phyloP scores from a whole-genome alignment of 92 coral and sea anemone species.

The Phenganax marumi region DNA sequence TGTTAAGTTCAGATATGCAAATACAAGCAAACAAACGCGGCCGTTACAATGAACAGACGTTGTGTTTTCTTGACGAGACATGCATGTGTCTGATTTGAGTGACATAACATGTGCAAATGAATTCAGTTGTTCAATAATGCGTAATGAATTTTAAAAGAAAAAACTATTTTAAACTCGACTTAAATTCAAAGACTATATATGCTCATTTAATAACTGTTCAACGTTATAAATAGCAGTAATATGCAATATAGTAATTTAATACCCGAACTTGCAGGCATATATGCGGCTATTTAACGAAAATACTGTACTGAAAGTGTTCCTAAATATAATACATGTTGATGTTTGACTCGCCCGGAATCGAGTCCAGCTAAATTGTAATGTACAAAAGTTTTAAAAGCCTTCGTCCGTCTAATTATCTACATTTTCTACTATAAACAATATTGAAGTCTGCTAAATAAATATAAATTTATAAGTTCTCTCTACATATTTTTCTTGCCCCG shows the following conservation, averaged over 20 bases:
- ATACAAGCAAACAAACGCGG: no score
- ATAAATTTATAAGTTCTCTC: slow-evolving; percentile 1
- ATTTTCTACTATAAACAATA: background rate
- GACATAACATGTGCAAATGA: slow-evolving; percentile 4
- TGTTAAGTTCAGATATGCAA: no score
- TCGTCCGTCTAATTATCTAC: background rate
- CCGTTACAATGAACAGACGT: no score
- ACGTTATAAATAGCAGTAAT: background rate
- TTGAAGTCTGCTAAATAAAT: background rate
- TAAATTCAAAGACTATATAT: background rate
- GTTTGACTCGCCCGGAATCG: slow-evolving; percentile 1
- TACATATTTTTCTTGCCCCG: background rate
- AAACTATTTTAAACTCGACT: background rate
- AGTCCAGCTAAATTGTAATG: background rate
- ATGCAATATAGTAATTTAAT: background rate
- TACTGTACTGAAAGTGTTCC: background rate
- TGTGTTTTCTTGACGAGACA: no score
- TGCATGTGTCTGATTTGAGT: background rate
- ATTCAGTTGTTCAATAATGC: background rate
- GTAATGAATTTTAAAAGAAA: background rate
- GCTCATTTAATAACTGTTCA: background rate
- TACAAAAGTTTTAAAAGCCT: background rate
- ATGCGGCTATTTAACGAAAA: slow-evolving; percentile 11
- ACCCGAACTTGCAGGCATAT: slow-evolving; percentile 10
- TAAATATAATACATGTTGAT: background rate